phyloP scores from a whole-genome alignment of 53 echinoderm and acorn worm species.

The Luidia sarsii region DNA sequence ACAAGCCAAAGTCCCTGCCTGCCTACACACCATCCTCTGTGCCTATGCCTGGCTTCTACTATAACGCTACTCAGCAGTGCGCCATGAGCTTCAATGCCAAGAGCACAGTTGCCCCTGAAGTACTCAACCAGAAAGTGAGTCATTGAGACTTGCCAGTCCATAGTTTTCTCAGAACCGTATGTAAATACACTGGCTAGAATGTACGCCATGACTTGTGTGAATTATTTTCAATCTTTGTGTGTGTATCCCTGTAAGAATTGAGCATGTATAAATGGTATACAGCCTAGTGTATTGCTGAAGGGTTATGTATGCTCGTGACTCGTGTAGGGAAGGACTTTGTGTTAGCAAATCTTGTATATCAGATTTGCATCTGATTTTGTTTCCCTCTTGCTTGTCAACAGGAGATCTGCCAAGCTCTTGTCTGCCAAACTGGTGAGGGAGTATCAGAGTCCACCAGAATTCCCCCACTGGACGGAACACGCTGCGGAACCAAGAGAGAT shows the following conservation, averaged over 20 bases:
- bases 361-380: too few relatives aligned
- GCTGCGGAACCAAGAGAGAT: slow-evolving; percentile 77
- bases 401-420: slow-evolving; percentile 71
- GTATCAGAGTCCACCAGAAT: slow-evolving; percentile 37
- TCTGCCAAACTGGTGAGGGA: slow-evolving; percentile 57
- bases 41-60: slow-evolving; percentile 75
- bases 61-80: slow-evolving; percentile 75
- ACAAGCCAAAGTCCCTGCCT: slow-evolving; percentile 42
- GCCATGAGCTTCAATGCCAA: slow-evolving; percentile 60
- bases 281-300: too few relatives aligned
- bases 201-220: too few relatives aligned
- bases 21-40: neutral
- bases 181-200: too few relatives aligned
- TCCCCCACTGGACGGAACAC: slow-evolving; percentile 86
- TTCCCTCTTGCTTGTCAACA: slow-evolving; percentile 36
- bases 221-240: too few relatives aligned
- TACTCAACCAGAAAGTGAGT: slow-evolving; percentile 23
- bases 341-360: neutral
- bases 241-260: too few relatives aligned
- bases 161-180: too few relatives aligned
- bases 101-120: slow-evolving; percentile 62
- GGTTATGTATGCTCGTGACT: too few relatives aligned
- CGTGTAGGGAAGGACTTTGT: neutral
- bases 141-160: too few relatives aligned
- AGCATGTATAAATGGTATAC: too few relatives aligned